Base-by-base conservation (phyloP, 2,888 invertebrate genomes). In the Pammene aurita region DNA sequence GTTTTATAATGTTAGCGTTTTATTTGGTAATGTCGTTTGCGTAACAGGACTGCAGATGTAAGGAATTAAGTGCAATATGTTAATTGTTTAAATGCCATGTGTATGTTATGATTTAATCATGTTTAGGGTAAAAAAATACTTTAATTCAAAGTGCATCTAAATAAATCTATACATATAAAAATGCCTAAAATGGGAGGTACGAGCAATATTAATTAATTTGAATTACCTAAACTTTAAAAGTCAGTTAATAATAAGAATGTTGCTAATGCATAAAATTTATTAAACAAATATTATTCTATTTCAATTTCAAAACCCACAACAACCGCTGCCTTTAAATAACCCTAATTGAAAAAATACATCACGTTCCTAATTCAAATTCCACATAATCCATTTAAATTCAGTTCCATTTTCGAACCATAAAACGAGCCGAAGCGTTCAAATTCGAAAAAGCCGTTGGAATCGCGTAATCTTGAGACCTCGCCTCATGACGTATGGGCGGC, bases 391-490 rank as follows among this genome's bases (percentile, higher is more conserved):
- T 89, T 90, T 87, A 87, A 87, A 90, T 90, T 89, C 87, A 82
- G 80, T 79, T 78, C 80, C 75, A 77, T 80, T 77, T 78, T 81
- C 80, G 76, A 84, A 79, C 26, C 85, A 86, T 88, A 88, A 88
- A 89, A 88, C 84, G 86, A 83, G 80, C 79, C 77, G 76, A 73
- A 77, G 79, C 78, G 83, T 87, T 87, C 84, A 88, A 90, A 88
- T 89, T 81, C 87, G 88, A 90, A 90, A 90, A 90, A 90, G 88
- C 89, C 88, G 81, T 77, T 86, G 85, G 88, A 87, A 89, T 89
- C 90, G 88, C 85, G 85, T 90, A 90, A 90, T 91, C 91, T 90
- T 91, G 89, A 91, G 90, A 89, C 88, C 88, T 85, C 76, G 79
- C 83, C 87, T 89, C 87, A 88, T 90, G 88, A 89, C 87, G 91